phyloP scores from a whole-genome alignment of 2,113 vertebrate genomes.

The Empidonax alnorum region DNA sequence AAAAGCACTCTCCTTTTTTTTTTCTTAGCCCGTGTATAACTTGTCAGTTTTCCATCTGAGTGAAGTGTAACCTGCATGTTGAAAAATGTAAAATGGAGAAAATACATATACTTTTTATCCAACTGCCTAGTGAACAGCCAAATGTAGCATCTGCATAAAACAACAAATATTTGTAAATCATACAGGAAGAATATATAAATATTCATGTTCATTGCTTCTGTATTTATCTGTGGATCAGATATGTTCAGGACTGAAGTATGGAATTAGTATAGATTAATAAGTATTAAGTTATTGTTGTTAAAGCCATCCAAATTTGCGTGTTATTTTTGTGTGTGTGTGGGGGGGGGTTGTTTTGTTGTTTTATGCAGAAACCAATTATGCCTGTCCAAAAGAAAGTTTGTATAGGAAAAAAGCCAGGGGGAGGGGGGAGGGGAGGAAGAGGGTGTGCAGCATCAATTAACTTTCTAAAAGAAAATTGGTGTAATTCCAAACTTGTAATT shows the following conservation, averaged over 20 bases:
- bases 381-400: too few relatives aligned
- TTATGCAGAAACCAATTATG: too few relatives aligned
- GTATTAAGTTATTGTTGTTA: neutral
- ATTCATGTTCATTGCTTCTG: neutral
- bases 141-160: neutral
- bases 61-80: neutral
- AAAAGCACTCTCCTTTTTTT: neutral
- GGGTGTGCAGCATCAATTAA: neutral
- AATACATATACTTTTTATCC: neutral
- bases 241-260: neutral
- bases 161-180: neutral
- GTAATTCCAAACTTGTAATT: neutral
- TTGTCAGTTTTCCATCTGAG: constrained; percentile 4
- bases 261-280: neutral
- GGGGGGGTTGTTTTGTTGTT: too few relatives aligned
- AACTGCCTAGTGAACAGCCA: neutral
- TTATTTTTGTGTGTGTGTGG: neutral
- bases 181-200: neutral
- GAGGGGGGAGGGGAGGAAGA: too few relatives aligned
- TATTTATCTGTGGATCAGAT: neutral
- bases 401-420: neutral
- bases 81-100: neutral
- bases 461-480: neutral
- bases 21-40: neutral
- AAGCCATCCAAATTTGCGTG: neutral